phyloP scores from a whole-genome alignment of 1,140 invertebrate genomes.

The Anthonomus grandis region DNA sequence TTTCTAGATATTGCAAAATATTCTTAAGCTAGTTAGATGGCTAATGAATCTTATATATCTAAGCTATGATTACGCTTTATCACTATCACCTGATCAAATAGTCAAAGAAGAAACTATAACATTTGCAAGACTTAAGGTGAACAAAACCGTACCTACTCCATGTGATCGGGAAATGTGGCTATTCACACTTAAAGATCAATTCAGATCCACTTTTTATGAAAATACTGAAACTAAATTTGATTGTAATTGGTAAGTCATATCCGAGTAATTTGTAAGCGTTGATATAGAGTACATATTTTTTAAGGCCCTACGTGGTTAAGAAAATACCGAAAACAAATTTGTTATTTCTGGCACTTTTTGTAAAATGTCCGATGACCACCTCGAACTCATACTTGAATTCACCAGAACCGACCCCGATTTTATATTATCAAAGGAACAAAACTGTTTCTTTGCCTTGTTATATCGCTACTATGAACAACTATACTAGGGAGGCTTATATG shows the following conservation, averaged over 20 bases:
- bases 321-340: slow-evolving; percentile 79
- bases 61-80: slow-evolving; percentile 30
- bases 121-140: slow-evolving; percentile 44
- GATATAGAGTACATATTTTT: slow-evolving; percentile 16
- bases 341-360: slow-evolving; percentile 75
- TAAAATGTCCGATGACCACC: slow-evolving; percentile 51
- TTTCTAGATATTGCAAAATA: slow-evolving; percentile 30
- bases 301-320: slow-evolving; percentile 75
- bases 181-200: slow-evolving; percentile 44
- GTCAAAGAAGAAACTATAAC: slow-evolving; percentile 35
- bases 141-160: slow-evolving; percentile 66
- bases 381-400: slow-evolving; percentile 13
- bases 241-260: slow-evolving; percentile 33
- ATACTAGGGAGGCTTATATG: slow-evolving; percentile 40
- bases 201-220: slow-evolving; percentile 23
- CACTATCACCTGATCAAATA: slow-evolving; percentile 32
- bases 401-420: slow-evolving; percentile 33
- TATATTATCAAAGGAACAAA: slow-evolving; percentile 27
- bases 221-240: slow-evolving; percentile 30
- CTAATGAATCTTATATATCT: too few species aligned
- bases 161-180: slow-evolving; percentile 67
- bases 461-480: slow-evolving; percentile 46
- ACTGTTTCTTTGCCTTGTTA: slow-evolving; percentile 42
- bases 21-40: slow-evolving; percentile 27
- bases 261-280: background rate